These are phyloP conservation scores for Spondyliosoma cantharus DNA, from an alignment of 2,797 vertebrate genomes.

Conservation along the genomic window DNA sequence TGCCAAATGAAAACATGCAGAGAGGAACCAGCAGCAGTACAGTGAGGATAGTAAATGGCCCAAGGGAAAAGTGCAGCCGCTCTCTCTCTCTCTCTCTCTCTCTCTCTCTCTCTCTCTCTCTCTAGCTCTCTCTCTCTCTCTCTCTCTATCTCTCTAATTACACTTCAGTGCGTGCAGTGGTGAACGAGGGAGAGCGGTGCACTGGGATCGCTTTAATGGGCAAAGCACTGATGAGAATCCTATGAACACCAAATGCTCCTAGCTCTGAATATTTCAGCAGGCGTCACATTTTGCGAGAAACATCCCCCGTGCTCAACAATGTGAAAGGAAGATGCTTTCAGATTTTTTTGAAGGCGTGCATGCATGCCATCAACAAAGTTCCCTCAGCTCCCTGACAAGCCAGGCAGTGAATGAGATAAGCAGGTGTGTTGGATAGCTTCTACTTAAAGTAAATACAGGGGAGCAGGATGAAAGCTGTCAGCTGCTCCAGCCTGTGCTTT, in stretches of 20 bases:
- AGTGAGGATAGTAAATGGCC: constrained; percentile 64
- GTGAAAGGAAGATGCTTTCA: constrained; percentile 50
- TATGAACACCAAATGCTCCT: constrained; percentile 55
- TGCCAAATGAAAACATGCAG: constrained; percentile 60
- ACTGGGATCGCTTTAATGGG: constrained; percentile 70
- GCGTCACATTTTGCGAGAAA: constrained; percentile 52
- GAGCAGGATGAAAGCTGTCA: constrained; percentile 53
- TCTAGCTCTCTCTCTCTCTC: constrained; percentile 34
- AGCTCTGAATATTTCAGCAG: constrained; percentile 70
- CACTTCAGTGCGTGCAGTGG: constrained; percentile 66
- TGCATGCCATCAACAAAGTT: constrained; percentile 43
- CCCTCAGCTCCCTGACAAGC: constrained; percentile 39
- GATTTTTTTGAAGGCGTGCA: constrained; percentile 40
- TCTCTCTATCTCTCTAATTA: constrained; percentile 58
- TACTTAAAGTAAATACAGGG: constrained; percentile 49
- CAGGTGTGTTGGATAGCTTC: constrained; percentile 54
- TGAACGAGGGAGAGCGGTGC: constrained; percentile 57
- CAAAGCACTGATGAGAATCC: constrained; percentile 72
- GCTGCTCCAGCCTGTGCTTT: constrained; percentile 45
- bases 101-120: too few species aligned
- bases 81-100: constrained; percentile 43
- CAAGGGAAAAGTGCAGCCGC: constrained; percentile 63
- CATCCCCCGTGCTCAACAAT: constrained; percentile 44
- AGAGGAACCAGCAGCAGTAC: constrained; percentile 62
- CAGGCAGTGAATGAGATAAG: constrained; percentile 45